Conservation (phyloP, 2,113 vertebrate species). For the Vireo altiloquus region DNA sequence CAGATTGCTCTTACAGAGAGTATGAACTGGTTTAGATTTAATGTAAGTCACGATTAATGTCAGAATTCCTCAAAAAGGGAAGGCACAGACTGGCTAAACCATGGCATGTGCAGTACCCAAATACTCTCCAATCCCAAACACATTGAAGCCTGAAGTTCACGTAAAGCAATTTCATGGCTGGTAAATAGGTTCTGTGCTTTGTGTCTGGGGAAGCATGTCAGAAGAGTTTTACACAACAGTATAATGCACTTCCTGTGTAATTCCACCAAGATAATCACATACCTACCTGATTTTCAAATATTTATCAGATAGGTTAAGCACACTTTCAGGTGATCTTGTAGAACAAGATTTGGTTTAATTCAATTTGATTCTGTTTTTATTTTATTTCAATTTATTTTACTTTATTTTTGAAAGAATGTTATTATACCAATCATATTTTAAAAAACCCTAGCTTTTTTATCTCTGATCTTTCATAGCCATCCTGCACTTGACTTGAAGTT, state of each 20-base stretch:
- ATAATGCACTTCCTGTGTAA: neutral
- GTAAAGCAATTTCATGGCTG: neutral
- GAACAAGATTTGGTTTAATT: neutral
- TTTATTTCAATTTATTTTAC: neutral
- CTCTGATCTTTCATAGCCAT: neutral
- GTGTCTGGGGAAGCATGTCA: neutral
- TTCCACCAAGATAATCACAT: neutral
- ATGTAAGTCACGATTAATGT: neutral
- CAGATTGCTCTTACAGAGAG: neutral
- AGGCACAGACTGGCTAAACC: neutral
- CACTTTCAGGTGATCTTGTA: neutral
- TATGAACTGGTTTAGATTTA: neutral
- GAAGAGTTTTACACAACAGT: neutral
- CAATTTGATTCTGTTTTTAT: neutral
- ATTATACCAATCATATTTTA: neutral
- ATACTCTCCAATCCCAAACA: neutral
- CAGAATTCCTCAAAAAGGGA: neutral
- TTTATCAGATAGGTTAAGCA: neutral
- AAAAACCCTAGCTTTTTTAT: neutral
- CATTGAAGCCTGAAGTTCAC: neutral
- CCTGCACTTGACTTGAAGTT: neutral
- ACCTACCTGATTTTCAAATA: neutral
- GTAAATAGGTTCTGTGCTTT: neutral
- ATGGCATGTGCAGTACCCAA: neutral
- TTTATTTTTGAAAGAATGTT: neutral